phyloP scores from a whole-genome alignment of 2,888 invertebrate genomes.

The Candidula unifasciata region DNA sequence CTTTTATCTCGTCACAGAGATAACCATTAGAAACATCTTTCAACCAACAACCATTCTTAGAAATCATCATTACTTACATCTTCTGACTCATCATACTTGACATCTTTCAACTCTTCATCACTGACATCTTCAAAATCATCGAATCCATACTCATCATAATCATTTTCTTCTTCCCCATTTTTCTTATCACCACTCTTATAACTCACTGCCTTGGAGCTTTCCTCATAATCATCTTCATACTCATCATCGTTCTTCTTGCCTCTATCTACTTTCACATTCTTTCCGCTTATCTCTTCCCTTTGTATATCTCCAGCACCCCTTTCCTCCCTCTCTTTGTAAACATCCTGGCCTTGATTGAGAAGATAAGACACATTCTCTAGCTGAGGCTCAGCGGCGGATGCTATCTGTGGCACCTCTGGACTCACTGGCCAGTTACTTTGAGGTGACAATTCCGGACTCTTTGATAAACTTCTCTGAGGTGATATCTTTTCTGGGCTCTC shows the following conservation, averaged over 20 bases:
- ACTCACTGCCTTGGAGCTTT: not conserved
- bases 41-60: no score
- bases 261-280: not conserved
- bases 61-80: no score
- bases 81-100: no score
- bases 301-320: not conserved
- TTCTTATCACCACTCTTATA: constrained; percentile 13
- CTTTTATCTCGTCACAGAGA: no score
- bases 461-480: not conserved
- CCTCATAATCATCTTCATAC: constrained; percentile 33
- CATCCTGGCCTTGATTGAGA: not conserved
- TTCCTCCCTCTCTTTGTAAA: not conserved
- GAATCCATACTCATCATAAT: constrained; percentile 38
- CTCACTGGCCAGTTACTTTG: not conserved
- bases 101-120: constrained; percentile 13
- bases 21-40: no score
- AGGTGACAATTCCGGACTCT: not conserved
- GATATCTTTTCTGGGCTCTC: not conserved
- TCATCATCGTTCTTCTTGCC: not conserved
- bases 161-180: constrained; percentile 30
- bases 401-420: not conserved
- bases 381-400: constrained; percentile 23
- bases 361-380: constrained; percentile 39
- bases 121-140: constrained; percentile 47
- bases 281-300: not conserved